phyloP scores from a whole-genome alignment of 2,797 vertebrate species.

The Parambassis ranga region DNA sequence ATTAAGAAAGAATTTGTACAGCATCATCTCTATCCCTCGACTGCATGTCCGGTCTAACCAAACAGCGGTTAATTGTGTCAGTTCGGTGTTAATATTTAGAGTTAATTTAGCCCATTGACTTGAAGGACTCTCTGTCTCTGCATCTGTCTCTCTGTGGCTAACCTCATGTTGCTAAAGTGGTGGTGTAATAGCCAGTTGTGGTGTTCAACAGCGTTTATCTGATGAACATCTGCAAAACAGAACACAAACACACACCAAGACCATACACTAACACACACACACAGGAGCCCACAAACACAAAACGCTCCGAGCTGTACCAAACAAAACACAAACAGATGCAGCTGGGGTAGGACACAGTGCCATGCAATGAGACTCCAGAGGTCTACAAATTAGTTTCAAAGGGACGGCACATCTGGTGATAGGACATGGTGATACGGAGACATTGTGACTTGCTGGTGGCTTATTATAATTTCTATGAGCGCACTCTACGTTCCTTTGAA shows the following conservation, averaged over 20 bases:
- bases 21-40: background rate
- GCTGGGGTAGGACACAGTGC: conserved; percentile 36
- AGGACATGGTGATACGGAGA: conserved; percentile 28
- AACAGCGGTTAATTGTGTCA: background rate
- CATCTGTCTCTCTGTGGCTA: conserved; percentile 63
- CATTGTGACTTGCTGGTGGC: conserved; percentile 26
- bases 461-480: conserved; percentile 15
- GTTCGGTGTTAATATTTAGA: conserved; percentile 7
- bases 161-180: conserved; percentile 62
- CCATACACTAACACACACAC: conserved; percentile 19
- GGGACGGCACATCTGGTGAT: conserved; percentile 60
- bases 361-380: conserved; percentile 49
- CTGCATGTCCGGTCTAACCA: background rate
- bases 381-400: conserved; percentile 61
- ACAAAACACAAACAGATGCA: conserved; percentile 74
- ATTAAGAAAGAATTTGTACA: too few relatives aligned
- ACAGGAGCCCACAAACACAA: conserved; percentile 40
- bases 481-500: conserved; percentile 19
- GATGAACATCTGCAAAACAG: conserved; percentile 67
- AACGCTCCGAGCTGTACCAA: conserved; percentile 52
- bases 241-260: conserved; percentile 26
- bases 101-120: conserved; percentile 29
- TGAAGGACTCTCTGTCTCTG: conserved; percentile 14
- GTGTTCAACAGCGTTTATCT: conserved; percentile 69
- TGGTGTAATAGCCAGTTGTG: conserved; percentile 64